These are phyloP conservation scores for Carterocephalus palaemon DNA, from an alignment of 2,888 invertebrate genomes.

Conservation along the genomic window DNA sequence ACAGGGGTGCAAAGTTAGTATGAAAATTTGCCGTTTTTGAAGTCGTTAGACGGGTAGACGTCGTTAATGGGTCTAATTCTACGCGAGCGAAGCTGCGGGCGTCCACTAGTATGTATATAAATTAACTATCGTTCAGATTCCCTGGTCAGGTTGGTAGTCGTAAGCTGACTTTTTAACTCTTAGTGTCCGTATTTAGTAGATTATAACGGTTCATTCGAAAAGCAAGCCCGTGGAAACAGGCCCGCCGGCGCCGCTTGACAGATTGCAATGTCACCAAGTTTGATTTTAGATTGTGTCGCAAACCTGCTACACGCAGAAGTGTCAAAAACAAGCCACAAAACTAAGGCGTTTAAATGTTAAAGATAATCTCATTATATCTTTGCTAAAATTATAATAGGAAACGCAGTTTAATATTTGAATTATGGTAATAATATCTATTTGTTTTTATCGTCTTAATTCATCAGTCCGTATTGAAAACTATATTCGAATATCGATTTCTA, in stretches of 20 bases:
- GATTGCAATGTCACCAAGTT: conserved; percentile 34
- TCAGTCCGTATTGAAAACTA: background rate
- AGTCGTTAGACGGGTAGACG: no score
- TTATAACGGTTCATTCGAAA: no score
- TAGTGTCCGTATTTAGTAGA: no score
- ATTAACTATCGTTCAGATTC: no score
- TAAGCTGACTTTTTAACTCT: no score
- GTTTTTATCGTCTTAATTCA: conserved; percentile 6
- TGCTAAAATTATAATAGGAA: conserved; percentile 2
- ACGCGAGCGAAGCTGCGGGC: no score
- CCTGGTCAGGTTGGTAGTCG: no score
- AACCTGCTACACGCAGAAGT: conserved; percentile 16
- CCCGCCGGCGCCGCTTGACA: conserved; percentile 26
- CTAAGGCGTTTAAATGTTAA: conserved; percentile 12
- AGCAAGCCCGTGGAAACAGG: conserved; percentile 11
- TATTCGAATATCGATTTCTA: background rate
- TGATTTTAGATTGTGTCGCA: conserved; percentile 23
- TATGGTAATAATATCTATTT: conserved; percentile 12
- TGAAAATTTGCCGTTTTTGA: no score
- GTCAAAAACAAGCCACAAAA: conserved; percentile 23
- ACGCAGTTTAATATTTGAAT: conserved; percentile 15
- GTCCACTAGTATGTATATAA: no score
- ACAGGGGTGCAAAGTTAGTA: no score
- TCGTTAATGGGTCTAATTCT: no score
- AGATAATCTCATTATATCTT: conserved; percentile 9